phyloP scores from a whole-genome alignment of 2,113 vertebrate genomes.

The Pagrus major region DNA sequence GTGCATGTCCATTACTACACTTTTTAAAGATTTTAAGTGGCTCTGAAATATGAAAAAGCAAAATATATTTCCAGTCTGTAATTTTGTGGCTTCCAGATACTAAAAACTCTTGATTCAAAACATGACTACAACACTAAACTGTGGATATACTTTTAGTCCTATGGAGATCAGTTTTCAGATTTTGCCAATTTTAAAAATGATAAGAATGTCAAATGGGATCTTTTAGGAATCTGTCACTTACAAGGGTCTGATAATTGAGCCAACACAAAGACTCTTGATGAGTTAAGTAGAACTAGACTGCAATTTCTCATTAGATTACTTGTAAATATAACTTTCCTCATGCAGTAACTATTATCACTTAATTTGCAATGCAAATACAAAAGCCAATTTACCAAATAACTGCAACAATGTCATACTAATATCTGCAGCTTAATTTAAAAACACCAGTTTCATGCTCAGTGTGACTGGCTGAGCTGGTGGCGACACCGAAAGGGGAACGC shows the following conservation, averaged over 20 bases:
- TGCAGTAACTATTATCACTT: not conserved
- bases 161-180: not conserved
- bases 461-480: conserved; percentile 55
- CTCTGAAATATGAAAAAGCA: not conserved
- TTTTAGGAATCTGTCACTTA: not conserved
- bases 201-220: not conserved
- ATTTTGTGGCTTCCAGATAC: not conserved
- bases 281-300: not conserved
- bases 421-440: conserved; percentile 11
- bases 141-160: not conserved
- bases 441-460: not conserved
- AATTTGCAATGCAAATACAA: not conserved
- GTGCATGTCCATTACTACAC: conserved; percentile 12
- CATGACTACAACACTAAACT: not conserved
- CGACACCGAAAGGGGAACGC: conserved; percentile 22
- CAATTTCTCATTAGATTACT: not conserved
- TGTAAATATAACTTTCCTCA: not conserved
- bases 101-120: not conserved
- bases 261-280: not conserved
- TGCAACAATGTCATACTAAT: not conserved
- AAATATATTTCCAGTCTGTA: too few relatives aligned
- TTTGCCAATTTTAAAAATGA: not conserved
- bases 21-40: not conserved
- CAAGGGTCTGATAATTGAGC: not conserved
- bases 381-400: not conserved